phyloP scores from a whole-genome alignment of 2,113 vertebrate species.

The Sylvia atricapilla region DNA sequence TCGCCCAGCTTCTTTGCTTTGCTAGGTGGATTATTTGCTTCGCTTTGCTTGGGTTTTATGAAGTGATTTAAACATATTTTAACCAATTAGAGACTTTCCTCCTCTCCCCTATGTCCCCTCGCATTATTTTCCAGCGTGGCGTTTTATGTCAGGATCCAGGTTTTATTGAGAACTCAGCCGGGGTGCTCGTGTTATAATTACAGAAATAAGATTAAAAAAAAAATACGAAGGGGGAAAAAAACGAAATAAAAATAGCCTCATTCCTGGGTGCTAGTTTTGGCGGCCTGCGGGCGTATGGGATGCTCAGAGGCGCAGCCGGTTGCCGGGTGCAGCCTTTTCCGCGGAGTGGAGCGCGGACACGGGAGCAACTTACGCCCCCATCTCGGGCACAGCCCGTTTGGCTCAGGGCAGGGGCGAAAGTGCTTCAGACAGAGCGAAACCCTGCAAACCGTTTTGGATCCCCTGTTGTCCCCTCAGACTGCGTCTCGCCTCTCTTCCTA shows the following conservation, averaged over 20 bases:
- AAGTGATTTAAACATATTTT: conserved; percentile 65
- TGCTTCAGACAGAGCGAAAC: neutral
- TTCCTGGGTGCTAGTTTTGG: neutral
- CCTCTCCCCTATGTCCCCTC: conserved; percentile 50
- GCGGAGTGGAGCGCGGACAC: neutral
- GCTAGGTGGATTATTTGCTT: conserved; percentile 59
- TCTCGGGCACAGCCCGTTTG: neutral
- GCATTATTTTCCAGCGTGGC: conserved; percentile 28
- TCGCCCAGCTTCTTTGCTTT: conserved; percentile 38
- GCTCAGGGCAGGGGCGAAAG: neutral
- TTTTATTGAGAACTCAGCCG: conserved; percentile 33
- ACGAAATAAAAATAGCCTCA: neutral
- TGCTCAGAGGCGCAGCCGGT: neutral
- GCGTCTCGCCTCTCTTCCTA: neutral
- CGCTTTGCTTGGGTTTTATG: conserved; percentile 51
- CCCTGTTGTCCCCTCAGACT: no score
- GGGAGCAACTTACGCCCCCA: neutral
- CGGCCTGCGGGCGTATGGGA: neutral
- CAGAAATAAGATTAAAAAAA: neutral
- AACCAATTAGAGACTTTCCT: conserved; percentile 58
- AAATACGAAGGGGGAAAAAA: rapidly evolving
- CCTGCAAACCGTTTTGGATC: neutral
- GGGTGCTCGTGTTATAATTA: conserved; percentile 30
- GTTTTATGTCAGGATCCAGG: conserved; percentile 41
- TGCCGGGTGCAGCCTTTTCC: neutral